A percentile compares a stretch with the other conserved stretches of the same genome.
These are phyloP conservation scores for Lagodon rhomboides DNA, from an alignment of 2,797 vertebrate species.

Conservation along the genomic window DNA sequence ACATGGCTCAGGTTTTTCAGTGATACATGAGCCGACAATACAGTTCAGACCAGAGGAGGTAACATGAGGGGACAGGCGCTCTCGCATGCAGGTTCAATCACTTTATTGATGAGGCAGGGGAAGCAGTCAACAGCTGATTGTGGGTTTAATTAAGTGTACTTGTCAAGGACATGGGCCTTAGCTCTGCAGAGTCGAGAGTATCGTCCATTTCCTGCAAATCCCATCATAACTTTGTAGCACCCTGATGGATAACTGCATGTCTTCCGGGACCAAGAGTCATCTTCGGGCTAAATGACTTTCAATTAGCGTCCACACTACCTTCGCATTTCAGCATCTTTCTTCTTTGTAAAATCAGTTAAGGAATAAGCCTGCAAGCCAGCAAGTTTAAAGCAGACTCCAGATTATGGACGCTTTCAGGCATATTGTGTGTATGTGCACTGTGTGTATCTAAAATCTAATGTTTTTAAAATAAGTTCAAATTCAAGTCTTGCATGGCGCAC, in stretches of 20 bases:
- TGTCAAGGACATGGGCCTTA: constrained; percentile 66
- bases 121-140: constrained; percentile 71
- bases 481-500: neutral
- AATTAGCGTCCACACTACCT: constrained; percentile 20
- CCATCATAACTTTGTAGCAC: constrained; percentile 25
- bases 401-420: constrained; percentile 35
- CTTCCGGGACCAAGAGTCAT: constrained; percentile 34
- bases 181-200: constrained; percentile 39
- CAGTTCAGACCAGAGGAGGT: constrained; percentile 41
- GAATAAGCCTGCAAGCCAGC: constrained; percentile 28
- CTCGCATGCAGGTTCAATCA: constrained; percentile 42
- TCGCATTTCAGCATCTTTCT: constrained; percentile 20
- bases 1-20: constrained; percentile 11
- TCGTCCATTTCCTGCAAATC: constrained; percentile 53
- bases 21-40: constrained; percentile 35
- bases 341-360: constrained; percentile 46
- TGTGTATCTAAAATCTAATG: constrained; percentile 4
- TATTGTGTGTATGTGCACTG: constrained; percentile 7
- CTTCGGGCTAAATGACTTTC: constrained; percentile 53
- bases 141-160: constrained; percentile 69
- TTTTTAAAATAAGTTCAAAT: neutral
- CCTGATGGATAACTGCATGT: constrained; percentile 52
- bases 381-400: constrained; percentile 56
- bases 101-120: constrained; percentile 66
- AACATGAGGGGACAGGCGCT: constrained; percentile 43